A percentile compares a stretch with the other conserved stretches of the same genome.
Conservation (phyloP, 2,888 invertebrate species). For the Podabrus alpinus region DNA sequence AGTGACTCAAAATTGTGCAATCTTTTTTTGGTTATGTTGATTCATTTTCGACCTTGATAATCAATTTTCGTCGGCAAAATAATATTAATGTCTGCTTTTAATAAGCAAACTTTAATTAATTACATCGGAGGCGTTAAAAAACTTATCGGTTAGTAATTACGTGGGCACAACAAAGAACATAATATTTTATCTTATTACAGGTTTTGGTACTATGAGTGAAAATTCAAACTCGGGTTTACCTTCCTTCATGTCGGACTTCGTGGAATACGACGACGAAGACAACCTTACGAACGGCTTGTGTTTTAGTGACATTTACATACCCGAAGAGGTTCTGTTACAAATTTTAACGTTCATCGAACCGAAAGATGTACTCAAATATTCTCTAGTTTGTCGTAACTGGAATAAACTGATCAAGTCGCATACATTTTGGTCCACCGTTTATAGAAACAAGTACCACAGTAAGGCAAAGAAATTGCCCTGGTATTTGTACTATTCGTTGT, state of each 20-base stretch:
- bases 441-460: constrained; percentile 21
- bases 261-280: background rate
- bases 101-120: background rate
- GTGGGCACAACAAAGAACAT: background rate
- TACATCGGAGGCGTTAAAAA: background rate
- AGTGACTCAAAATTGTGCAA: background rate
- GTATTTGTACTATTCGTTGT: constrained; percentile 49
- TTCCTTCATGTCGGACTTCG: background rate
- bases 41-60: background rate
- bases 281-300: constrained; percentile 12
- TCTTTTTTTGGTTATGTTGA: background rate
- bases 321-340: constrained; percentile 51
- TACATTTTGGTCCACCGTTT: constrained; percentile 19
- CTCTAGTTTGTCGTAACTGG: constrained; percentile 56
- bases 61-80: too few relatives aligned
- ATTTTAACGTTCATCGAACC: constrained; percentile 48
- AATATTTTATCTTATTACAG: background rate
- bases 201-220: background rate
- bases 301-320: constrained; percentile 43
- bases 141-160: background rate
- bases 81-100: background rate
- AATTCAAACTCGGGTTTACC: background rate
- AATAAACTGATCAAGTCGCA: constrained; percentile 44
- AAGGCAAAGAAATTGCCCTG: constrained; percentile 42
- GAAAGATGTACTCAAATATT: constrained; percentile 47